These are phyloP conservation scores for Benthosema pterotum DNA, from an alignment of 2,797 vertebrate genomes.

Conservation along the genomic window DNA sequence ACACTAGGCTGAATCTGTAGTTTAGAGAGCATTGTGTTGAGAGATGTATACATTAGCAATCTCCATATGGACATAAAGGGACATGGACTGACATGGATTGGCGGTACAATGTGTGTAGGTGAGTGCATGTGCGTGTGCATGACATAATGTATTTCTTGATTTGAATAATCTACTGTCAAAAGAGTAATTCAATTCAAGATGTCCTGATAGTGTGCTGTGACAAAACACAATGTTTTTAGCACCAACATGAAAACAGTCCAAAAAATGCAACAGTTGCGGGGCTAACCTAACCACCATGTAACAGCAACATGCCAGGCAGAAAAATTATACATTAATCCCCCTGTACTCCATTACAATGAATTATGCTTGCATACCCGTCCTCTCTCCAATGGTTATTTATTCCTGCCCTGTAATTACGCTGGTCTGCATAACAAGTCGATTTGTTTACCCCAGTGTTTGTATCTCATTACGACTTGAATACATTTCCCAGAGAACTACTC, in stretches of 20 bases:
- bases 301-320: constrained; percentile 55
- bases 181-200: too few relatives aligned
- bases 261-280: too few relatives aligned
- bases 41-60: too few relatives aligned
- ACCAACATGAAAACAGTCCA: too few relatives aligned
- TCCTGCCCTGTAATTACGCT: constrained; percentile 75
- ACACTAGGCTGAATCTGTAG: constrained; percentile 45
- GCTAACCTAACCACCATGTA: constrained; percentile 35
- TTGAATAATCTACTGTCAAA: too few relatives aligned
- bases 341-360: constrained; percentile 66
- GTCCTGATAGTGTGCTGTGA: too few relatives aligned
- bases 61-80: too few relatives aligned
- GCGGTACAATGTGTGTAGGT: too few relatives aligned
- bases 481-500: constrained; percentile 63
- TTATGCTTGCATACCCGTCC: constrained; percentile 56
- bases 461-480: constrained; percentile 76
- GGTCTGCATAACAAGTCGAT: constrained; percentile 68
- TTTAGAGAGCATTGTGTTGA: constrained; percentile 3
- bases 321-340: constrained; percentile 65
- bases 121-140: too few relatives aligned
- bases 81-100: too few relatives aligned
- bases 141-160: too few relatives aligned
- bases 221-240: too few relatives aligned
- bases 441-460: constrained; percentile 75
- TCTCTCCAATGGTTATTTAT: constrained; percentile 73